A percentile compares a stretch with the other conserved stretches of the same genome.
phyloP scores from a whole-genome alignment of 2,797 vertebrate species.

The Apogon hyalosoma region DNA sequence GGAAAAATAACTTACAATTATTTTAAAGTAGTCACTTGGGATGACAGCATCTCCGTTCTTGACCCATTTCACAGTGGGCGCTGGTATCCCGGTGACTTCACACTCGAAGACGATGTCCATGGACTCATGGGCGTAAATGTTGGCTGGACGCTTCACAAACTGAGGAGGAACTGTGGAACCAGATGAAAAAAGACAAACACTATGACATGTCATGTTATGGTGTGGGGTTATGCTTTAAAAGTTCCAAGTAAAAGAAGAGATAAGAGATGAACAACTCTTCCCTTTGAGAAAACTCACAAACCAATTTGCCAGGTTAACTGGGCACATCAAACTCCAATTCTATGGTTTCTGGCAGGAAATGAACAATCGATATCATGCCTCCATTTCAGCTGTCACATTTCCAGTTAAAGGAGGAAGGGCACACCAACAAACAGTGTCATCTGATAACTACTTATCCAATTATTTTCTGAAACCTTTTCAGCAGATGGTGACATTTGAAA shows the following conservation, averaged over 20 bases:
- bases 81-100: constrained; percentile 91
- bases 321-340: constrained; percentile 1
- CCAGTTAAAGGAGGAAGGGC: constrained; percentile 22
- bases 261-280: background rate
- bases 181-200: background rate
- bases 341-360: constrained; percentile 33
- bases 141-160: constrained; percentile 89
- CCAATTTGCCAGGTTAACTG: constrained; percentile 37
- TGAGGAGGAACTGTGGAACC: constrained; percentile 86
- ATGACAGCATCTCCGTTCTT: constrained; percentile 98
- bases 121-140: constrained; percentile 94
- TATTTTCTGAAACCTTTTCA: constrained; percentile 28
- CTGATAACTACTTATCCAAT: constrained; percentile 28
- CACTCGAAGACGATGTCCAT: constrained; percentile 97
- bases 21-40: constrained; percentile 98
- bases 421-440: constrained; percentile 30
- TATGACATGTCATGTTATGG: background rate
- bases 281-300: constrained; percentile 24
- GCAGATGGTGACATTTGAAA: constrained; percentile 18
- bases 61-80: constrained; percentile 96
- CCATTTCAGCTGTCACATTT: constrained; percentile 40
- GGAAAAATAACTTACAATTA: constrained; percentile 86
- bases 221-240: background rate
- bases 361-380: constrained; percentile 25
- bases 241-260: background rate